phyloP scores from a whole-genome alignment of 2,888 invertebrate species.

The Chymomyza amoena region DNA sequence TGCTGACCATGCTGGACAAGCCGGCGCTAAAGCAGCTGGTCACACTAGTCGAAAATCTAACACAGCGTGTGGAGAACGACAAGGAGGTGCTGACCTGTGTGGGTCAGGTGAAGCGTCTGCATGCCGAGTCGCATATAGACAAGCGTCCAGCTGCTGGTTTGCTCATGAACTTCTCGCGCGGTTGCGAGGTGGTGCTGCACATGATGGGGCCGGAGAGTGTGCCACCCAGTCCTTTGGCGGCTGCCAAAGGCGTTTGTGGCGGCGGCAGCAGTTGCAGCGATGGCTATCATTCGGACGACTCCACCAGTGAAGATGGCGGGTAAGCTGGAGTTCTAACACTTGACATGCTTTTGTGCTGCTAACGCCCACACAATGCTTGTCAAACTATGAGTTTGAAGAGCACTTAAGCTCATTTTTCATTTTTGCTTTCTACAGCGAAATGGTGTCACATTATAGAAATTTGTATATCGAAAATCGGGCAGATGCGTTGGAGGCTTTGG shows the following conservation, averaged over 20 bases:
- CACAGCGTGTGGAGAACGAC: constrained; percentile 91
- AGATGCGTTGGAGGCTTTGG: constrained; percentile 91
- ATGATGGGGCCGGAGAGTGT: constrained; percentile 83
- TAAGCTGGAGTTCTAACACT: constrained; percentile 42
- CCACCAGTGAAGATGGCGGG: constrained; percentile 77
- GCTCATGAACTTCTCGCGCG: constrained; percentile 86
- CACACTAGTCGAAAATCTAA: constrained; percentile 84
- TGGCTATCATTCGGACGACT: constrained; percentile 91
- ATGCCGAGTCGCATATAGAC: constrained; percentile 83
- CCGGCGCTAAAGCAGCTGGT: constrained; percentile 88
- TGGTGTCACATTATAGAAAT: constrained; percentile 89
- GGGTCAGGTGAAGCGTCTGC: constrained; percentile 84
- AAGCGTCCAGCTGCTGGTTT: constrained; percentile 85
- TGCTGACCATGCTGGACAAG: constrained; percentile 91
- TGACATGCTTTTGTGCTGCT: background rate
- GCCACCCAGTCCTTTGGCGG: constrained; percentile 77
- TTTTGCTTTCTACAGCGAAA: constrained; percentile 79
- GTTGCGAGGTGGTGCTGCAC: constrained; percentile 87
- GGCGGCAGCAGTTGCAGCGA: constrained; percentile 84
- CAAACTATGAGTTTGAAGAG: background rate
- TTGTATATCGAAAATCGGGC: constrained; percentile 92
- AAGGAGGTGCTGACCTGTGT: constrained; percentile 90
- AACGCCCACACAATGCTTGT: background rate
- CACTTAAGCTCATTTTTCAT: background rate
- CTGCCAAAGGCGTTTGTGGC: constrained; percentile 56